phyloP scores from a whole-genome alignment of 2,113 vertebrate species.

The Chlorocebus sabaeus region DNA sequence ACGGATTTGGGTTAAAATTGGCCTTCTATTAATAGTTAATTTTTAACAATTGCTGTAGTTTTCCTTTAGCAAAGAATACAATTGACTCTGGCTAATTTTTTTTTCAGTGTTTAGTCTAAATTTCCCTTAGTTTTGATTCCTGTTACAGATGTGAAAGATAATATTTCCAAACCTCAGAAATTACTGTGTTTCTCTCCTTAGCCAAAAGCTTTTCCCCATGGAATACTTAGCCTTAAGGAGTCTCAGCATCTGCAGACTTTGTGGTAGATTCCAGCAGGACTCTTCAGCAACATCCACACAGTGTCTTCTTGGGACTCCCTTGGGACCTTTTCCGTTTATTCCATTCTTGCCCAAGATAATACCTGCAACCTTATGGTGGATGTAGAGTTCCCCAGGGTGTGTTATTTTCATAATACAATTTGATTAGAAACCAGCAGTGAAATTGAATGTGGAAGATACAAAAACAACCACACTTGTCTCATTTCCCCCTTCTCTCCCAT shows the following conservation, averaged over 20 bases:
- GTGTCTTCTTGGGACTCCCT: background rate
- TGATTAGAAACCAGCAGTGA: constrained; percentile 33
- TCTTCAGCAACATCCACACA: background rate
- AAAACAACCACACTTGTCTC: background rate
- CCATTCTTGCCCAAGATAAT: background rate
- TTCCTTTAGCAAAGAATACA: background rate
- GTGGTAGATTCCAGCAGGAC: background rate
- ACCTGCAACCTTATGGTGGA: background rate
- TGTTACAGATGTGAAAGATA: background rate
- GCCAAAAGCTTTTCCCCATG: background rate
- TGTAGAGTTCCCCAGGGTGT: background rate
- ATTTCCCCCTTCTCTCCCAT: background rate
- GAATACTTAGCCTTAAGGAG: background rate
- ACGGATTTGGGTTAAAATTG: background rate
- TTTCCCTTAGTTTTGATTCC: constrained; percentile 8
- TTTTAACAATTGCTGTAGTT: constrained; percentile 27
- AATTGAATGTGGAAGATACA: constrained; percentile 15
- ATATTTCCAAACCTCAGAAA: background rate
- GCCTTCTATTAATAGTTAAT: background rate
- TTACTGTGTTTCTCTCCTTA: background rate
- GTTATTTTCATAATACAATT: background rate
- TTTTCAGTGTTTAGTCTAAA: background rate
- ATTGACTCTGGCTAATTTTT: background rate
- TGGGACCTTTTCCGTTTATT: background rate
- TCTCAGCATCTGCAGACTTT: background rate